Evolutionary conservation across 2,888 invertebrate genomes (phyloP), one percentile per base, ranked within the genome.

Genomic region (Digitonthophagus gazella): DNA sequence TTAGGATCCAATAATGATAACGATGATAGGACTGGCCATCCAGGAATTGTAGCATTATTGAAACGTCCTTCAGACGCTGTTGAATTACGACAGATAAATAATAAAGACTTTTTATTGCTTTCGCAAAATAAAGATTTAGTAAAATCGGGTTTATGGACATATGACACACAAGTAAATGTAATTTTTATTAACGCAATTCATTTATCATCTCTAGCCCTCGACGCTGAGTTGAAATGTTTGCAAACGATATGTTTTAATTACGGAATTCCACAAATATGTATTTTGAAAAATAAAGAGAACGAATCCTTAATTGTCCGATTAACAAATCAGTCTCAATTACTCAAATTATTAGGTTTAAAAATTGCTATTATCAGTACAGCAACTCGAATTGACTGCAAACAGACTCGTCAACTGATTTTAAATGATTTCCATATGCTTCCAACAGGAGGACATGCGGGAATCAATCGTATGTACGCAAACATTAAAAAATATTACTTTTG

Each of bases 361-460:
- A 64, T 67, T 8, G n/a, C 19, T 44, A 54, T 67, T 5, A 61
- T 67, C 15, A 61, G 22, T 20, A 28, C 28, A 63, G 63, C 44
- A 61, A 61, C 58, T 11, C 11, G 58, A 65, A 20, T 66, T 15
- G 11, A 58, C 11, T 14, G 65, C 20, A 66, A 66, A 44, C 16
- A 69, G 20, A 69, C 69, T 8, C 16, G 55, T n/a, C 58, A 61
- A 56, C 66, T 69, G 28, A 69, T 66, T 44, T 63, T 69, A 61
- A 69, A 69, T 55, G 69, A 69, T 66, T 69, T 63, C 16, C 67
- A 69, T 67, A 8, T 69, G 19, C 28, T 69, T 15, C 67, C 69
- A n/a, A 69, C 67, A 2, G 64, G 66, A 18, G 69, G 69, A 22
- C 66, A 69, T 63, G 69, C 63, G 14, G 69, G 64, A 8, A 54